Base-by-base conservation (phyloP, 2,113 vertebrate species). In the Rhea pennata region DNA sequence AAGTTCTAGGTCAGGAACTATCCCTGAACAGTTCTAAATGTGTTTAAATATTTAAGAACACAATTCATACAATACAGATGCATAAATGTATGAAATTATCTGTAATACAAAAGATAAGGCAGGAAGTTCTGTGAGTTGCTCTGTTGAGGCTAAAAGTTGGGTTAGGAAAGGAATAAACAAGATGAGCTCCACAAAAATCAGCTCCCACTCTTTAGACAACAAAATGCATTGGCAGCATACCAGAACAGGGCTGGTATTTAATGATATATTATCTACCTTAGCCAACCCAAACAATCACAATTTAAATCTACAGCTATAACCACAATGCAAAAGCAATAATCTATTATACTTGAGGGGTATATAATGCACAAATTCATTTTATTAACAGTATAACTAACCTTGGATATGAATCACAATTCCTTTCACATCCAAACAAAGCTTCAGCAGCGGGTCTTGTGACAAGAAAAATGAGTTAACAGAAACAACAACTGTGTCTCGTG, bases 391-490 rank as follows among this genome's bases (percentile, higher is more conserved):
- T 81, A 75, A 19, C 19, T 22, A 65, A 27, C 26, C 66, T 84
- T 82, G 29, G 48, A 67, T 15, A 15, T 19, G 17, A 90, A 80
- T 93, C 50, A 73, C 54, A 70, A 91, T 83, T 95, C 71, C 26
- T 73, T 91, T 84, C 84, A 85, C 90, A 90, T 90, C 26, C 26
- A 74, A 89, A 77, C 36, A 88, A 91, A 90, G 19, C 72, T 76
- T 4, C 53, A 80, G n/a, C 59, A 71, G 8, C 26, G 33, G 61
- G 44, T 4, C 33, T 76, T 83, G 67, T 77, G 90, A 95, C 71
- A 94, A 96, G 94, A 96, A 94, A 96, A 94, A 96, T 90, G 82
- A 91, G 64, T 91, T 85, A 94, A 96, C 81, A 95, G 51, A 44
- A 92, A 21, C 29, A 90, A 88, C 50, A 84, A 66, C 48, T 70